These are phyloP conservation scores for Drosophila pseudoananassae DNA, from an alignment of 1,140 invertebrate genomes.

Conservation along the genomic window DNA sequence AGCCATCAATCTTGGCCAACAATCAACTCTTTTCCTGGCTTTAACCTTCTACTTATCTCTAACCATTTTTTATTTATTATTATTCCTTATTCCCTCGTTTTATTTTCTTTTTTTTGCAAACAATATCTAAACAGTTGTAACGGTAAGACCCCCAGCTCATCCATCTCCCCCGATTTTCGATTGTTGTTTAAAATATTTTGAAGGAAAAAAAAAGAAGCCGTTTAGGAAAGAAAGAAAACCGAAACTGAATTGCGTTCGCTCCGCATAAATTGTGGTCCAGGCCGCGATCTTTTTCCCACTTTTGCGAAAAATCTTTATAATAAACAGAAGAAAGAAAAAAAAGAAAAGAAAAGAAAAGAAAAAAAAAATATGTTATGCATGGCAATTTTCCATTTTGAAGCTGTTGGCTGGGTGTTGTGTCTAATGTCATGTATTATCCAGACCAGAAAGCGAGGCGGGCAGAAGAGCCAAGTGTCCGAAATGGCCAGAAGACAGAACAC, in stretches of 20 bases:
- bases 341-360: conserved; percentile 41
- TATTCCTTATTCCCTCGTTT: not conserved
- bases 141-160: conserved; percentile 35
- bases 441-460: conserved; percentile 2
- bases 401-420: conserved; percentile 57
- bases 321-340: conserved; percentile 53
- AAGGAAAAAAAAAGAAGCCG: not conserved
- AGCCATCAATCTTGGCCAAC: conserved; percentile 25
- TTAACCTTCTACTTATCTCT: not conserved
- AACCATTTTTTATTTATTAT: conserved; percentile 1
- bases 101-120: conserved; percentile 3
- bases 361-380: conserved; percentile 75
- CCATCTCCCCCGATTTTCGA: conserved; percentile 23
- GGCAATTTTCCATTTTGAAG: conserved; percentile 80
- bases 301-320: conserved; percentile 65
- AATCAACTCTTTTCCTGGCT: conserved; percentile 15
- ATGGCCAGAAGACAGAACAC: conserved; percentile 1
- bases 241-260: conserved; percentile 70
- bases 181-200: conserved; percentile 8
- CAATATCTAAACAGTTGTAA: conserved; percentile 38
- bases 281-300: conserved; percentile 34
- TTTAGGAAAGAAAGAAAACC: conserved; percentile 25
- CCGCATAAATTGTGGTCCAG: conserved; percentile 66
- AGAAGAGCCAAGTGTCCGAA: conserved; percentile 19
- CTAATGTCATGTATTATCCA: conserved; percentile 73